Conservation (phyloP, 2,888 invertebrate species). For the Synanthedon vespiformis region DNA sequence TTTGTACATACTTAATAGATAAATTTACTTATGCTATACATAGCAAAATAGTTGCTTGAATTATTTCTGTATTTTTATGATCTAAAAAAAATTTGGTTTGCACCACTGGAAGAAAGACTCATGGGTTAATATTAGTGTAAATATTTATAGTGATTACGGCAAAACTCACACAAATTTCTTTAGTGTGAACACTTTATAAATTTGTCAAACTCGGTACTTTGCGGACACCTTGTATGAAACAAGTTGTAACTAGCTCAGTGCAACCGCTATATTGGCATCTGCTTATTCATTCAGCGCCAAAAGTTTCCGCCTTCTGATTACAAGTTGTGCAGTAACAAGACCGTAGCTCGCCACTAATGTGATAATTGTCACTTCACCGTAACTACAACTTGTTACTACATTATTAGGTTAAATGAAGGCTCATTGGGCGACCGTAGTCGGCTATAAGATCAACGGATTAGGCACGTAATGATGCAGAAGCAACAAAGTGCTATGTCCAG, state of each 20-base stretch:
- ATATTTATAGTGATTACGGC: no score
- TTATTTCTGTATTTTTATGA: no score
- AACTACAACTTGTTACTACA: slow-evolving; percentile 17
- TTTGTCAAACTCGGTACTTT: no score
- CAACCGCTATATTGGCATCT: background rate
- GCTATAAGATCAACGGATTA: slow-evolving; percentile 6
- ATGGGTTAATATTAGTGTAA: no score
- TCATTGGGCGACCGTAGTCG: slow-evolving; percentile 4
- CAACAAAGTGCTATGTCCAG: slow-evolving; percentile 39
- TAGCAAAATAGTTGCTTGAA: no score
- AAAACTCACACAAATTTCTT: no score
- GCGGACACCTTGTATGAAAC: background rate
- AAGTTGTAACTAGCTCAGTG: slow-evolving; percentile 4
- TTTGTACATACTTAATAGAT: no score
- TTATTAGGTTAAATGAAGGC: slow-evolving; percentile 1
- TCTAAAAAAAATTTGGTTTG: no score
- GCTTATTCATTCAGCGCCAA: slow-evolving; percentile 27
- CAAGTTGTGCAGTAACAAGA: slow-evolving; percentile 24
- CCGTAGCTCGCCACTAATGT: slow-evolving; percentile 20
- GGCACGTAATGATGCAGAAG: slow-evolving; percentile 15
- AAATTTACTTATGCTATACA: no score
- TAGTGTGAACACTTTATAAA: no score
- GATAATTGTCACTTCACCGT: slow-evolving; percentile 36
- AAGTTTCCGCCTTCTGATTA: slow-evolving; percentile 45
- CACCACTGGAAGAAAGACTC: no score